Conservation (phyloP, 2,888 invertebrate genomes). For the Linhomoeus sp. region DNA sequence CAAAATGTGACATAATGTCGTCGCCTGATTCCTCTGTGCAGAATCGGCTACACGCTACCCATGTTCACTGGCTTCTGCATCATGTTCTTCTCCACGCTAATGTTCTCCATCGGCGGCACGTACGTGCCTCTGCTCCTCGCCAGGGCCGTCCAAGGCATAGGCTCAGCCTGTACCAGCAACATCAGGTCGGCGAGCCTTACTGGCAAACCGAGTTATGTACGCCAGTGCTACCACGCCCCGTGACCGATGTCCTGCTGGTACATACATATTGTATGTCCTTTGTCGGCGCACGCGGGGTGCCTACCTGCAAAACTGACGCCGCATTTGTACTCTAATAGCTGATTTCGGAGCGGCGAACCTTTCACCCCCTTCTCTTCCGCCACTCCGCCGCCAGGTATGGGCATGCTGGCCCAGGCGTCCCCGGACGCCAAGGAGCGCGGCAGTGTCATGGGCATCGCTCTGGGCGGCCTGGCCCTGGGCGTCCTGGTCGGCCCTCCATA, state of each 20-base stretch:
- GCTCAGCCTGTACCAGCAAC: constrained; percentile 94
- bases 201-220: too few species aligned
- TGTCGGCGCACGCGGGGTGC: too few species aligned
- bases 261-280: too few species aligned
- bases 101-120: constrained; percentile 90
- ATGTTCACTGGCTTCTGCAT: constrained; percentile 97
- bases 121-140: constrained; percentile 83
- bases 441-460: constrained; percentile 93
- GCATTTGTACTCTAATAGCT: too few species aligned
- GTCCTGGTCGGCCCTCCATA: constrained; percentile 96
- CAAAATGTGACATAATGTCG: not conserved
- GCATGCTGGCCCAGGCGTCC: constrained; percentile 91
- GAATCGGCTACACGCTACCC: constrained; percentile 95
- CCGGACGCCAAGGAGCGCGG: constrained; percentile 95
- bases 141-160: constrained; percentile 85
- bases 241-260: too few species aligned
- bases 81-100: constrained; percentile 95
- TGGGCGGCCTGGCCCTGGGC: constrained; percentile 86
- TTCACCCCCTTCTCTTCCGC: too few species aligned
- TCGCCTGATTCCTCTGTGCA: constrained; percentile 39
- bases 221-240: too few species aligned
- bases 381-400: constrained; percentile 76
- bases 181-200: too few species aligned
- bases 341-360: too few species aligned
- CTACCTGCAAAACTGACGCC: too few species aligned